Percentiles rank a stretch among this genome's conserved stretches.
These are phyloP conservation scores for Thereuonema tuberculata DNA, from an alignment of 1,140 invertebrate genomes.

Conservation along the genomic window DNA sequence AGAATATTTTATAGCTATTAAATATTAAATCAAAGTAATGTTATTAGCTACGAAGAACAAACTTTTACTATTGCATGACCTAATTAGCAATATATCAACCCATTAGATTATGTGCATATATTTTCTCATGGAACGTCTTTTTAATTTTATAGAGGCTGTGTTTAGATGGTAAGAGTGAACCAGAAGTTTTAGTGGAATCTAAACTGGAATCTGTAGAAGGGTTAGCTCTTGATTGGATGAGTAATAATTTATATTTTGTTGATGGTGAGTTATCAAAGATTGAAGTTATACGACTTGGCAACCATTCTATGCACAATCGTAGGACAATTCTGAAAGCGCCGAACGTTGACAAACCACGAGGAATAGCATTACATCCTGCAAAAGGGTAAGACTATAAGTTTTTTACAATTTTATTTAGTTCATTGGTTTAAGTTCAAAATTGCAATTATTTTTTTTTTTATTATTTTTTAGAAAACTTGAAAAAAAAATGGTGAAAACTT, in stretches of 20 bases:
- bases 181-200: conserved; percentile 54
- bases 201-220: conserved; percentile 74
- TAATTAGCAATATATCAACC: too few relatives aligned
- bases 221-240: conserved; percentile 87
- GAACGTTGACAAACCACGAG: conserved; percentile 61
- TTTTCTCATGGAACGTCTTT: not conserved
- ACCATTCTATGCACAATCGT: conserved; percentile 49
- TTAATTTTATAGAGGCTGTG: conserved; percentile 46
- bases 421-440: too few relatives aligned
- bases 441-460: too few relatives aligned
- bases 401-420: too few relatives aligned
- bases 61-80: too few relatives aligned
- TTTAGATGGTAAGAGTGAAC: conserved; percentile 46
- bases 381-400: conserved; percentile 48
- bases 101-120: too few relatives aligned
- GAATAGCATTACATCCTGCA: conserved; percentile 73
- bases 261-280: conserved; percentile 55
- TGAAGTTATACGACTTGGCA: conserved; percentile 59
- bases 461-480: too few relatives aligned
- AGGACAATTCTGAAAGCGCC: conserved; percentile 56
- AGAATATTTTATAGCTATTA: too few relatives aligned
- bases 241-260: conserved; percentile 79
- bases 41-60: too few relatives aligned
- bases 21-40: too few relatives aligned
- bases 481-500: too few relatives aligned